A percentile compares a stretch with the other conserved stretches of the same genome.
Conservation (phyloP, 2,888 invertebrate species). For the Ophion obscuratus region DNA sequence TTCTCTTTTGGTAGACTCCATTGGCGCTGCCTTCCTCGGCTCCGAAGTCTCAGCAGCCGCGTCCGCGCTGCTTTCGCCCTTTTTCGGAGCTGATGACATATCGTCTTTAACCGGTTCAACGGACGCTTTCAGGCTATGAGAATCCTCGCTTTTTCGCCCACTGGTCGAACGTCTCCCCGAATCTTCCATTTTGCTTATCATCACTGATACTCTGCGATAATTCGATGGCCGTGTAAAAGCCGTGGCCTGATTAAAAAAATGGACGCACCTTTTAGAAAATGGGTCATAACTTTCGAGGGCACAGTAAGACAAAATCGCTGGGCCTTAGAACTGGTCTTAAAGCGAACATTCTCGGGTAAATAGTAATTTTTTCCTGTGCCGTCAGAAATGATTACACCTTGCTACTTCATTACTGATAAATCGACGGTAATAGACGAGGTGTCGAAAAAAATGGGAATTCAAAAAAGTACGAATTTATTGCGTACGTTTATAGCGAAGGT, state of each 20-base stretch:
- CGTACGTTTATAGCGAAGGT: too few relatives aligned
- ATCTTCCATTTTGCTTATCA: conserved; percentile 69
- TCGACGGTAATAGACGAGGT: too few relatives aligned
- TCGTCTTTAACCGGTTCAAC: conserved; percentile 38
- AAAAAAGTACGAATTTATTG: too few relatives aligned
- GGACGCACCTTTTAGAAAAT: neutral
- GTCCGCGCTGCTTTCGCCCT: conserved; percentile 13
- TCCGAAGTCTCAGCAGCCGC: conserved; percentile 63
- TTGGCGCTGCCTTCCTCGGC: conserved; percentile 74
- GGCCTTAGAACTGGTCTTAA: too few relatives aligned
- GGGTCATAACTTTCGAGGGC: neutral
- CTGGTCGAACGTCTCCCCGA: conserved; percentile 72
- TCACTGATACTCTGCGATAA: conserved; percentile 86
- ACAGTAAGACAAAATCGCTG: too few relatives aligned
- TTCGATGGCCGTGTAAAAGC: conserved; percentile 86
- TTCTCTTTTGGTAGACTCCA: conserved; percentile 75
- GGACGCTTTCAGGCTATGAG: neutral
- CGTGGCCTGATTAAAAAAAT: conserved; percentile 77
- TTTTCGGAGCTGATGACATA: conserved; percentile 21
- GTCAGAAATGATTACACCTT: too few relatives aligned
- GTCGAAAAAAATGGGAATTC: too few relatives aligned
- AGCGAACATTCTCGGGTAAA: too few relatives aligned
- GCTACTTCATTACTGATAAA: too few relatives aligned
- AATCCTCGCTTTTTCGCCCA: conserved; percentile 65
- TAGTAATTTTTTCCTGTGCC: too few relatives aligned